A percentile compares a stretch with the other conserved stretches of the same genome.
These are phyloP conservation scores for Cremastobaeus sp. DNA, from an alignment of 2,888 invertebrate genomes.

Conservation along the genomic window DNA sequence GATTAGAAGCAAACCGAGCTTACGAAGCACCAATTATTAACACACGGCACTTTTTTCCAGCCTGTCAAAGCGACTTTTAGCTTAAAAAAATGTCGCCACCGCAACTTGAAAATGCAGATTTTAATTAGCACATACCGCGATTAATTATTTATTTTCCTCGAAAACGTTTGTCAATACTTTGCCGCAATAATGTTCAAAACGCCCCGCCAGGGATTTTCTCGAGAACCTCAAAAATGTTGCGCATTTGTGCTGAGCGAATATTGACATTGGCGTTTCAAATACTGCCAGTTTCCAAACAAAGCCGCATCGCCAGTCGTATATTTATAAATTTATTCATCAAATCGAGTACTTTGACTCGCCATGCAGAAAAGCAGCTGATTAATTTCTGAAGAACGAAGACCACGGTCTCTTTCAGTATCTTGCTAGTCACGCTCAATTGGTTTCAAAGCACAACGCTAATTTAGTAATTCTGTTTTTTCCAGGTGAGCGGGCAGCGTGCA, in stretches of 20 bases:
- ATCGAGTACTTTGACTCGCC: slow-evolving; percentile 6
- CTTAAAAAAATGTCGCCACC: background rate
- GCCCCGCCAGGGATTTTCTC: too few relatives aligned
- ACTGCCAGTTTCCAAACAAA: too few relatives aligned
- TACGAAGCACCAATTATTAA: slow-evolving; percentile 18
- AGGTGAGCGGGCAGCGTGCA: too few relatives aligned
- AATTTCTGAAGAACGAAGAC: too few relatives aligned
- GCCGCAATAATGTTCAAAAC: background rate
- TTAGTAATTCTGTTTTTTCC: too few relatives aligned
- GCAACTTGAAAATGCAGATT: slow-evolving; percentile 5
- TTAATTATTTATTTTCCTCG: slow-evolving; percentile 11
- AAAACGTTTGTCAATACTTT: background rate
- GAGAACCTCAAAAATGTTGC: too few relatives aligned
- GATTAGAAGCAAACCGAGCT: slow-evolving; percentile 4
- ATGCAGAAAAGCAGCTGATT: slow-evolving; percentile 4
- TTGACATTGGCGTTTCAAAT: too few relatives aligned
- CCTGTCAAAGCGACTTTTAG: slow-evolving; percentile 13
- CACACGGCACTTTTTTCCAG: background rate
- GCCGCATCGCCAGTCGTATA: too few relatives aligned
- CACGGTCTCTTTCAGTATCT: too few relatives aligned
- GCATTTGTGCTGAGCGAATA: too few relatives aligned
- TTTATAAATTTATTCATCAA: slow-evolving; percentile 13
- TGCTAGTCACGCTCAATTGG: too few relatives aligned
- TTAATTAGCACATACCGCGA: slow-evolving; percentile 18
- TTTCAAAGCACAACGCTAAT: too few relatives aligned